phyloP scores from a whole-genome alignment of 2,113 vertebrate species.

The Eptesicus fuscus region DNA sequence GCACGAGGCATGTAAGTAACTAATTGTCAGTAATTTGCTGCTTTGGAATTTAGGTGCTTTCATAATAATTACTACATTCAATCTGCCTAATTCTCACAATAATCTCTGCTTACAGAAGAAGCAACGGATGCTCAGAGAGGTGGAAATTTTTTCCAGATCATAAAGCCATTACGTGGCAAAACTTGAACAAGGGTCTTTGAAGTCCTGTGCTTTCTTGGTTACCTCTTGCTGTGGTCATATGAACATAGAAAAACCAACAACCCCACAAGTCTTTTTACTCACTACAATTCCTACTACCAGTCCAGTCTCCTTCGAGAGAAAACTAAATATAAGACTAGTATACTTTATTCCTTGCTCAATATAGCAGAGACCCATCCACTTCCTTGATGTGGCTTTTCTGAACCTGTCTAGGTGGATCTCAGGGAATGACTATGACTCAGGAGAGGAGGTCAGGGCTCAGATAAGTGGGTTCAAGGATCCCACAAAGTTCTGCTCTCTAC shows the following conservation, averaged over 20 bases:
- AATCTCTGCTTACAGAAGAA: not conserved
- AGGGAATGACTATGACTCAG: not conserved
- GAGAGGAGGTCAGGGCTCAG: not conserved
- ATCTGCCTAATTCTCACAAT: not conserved
- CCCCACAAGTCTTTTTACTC: not conserved
- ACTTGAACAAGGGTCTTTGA: not conserved
- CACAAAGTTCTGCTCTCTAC: not conserved
- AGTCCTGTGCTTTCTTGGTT: not conserved
- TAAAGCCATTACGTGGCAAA: not conserved
- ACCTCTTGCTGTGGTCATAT: not conserved
- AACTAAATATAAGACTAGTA: not conserved
- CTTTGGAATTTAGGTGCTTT: not conserved
- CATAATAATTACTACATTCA: not conserved
- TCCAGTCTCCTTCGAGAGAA: not conserved
- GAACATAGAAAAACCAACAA: not conserved
- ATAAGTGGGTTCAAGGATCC: not conserved
- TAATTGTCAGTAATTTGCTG: not conserved
- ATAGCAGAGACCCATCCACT: not conserved
- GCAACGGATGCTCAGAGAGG: not conserved
- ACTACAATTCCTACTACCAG: not conserved
- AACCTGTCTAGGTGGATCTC: not conserved
- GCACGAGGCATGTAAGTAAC: not conserved
- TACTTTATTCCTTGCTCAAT: not conserved
- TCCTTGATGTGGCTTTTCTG: not conserved
- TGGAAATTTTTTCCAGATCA: not conserved